Percentiles rank a stretch among this genome's conserved stretches.
Conservation (phyloP, 2,113 vertebrate species). For the Oryctolagus cuniculus region DNA sequence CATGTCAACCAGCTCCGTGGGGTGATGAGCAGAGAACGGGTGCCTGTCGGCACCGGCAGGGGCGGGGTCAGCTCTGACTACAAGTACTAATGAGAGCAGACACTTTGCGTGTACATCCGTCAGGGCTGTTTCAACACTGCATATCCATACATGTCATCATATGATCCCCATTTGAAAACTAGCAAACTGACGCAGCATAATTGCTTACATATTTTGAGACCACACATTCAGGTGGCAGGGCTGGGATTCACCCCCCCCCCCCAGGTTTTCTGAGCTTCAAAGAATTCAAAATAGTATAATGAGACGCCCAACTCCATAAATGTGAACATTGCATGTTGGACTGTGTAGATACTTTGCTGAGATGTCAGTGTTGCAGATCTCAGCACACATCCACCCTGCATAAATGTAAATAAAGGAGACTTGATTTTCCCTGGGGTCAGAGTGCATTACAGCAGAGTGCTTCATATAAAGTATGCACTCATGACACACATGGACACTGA, state of each 20-base stretch:
- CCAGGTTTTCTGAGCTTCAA: neutral
- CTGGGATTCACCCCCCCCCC: neutral
- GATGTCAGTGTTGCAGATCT: neutral
- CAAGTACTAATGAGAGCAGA: too few species aligned
- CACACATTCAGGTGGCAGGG: neutral
- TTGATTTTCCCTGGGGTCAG: neutral
- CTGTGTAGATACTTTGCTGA: neutral
- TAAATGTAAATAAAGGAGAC: neutral
- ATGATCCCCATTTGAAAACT: too few species aligned
- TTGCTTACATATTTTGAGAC: neutral
- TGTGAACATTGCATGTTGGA: too few species aligned
- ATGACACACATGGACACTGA: neutral
- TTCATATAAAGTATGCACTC: neutral
- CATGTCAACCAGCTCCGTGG: too few species aligned
- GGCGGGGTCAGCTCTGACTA: too few species aligned
- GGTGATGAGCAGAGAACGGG: too few species aligned
- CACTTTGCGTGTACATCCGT: too few species aligned
- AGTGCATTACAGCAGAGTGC: neutral
- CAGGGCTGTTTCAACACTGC: too few species aligned
- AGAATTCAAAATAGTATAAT: neutral
- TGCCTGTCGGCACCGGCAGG: too few species aligned
- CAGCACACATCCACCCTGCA: too few species aligned
- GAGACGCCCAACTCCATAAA: fast-evolving
- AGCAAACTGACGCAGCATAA: neutral
- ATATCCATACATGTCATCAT: too few species aligned